These are phyloP conservation scores for Centropus bengalensis DNA, from an alignment of 2,113 vertebrate species.

Conservation along the genomic window DNA sequence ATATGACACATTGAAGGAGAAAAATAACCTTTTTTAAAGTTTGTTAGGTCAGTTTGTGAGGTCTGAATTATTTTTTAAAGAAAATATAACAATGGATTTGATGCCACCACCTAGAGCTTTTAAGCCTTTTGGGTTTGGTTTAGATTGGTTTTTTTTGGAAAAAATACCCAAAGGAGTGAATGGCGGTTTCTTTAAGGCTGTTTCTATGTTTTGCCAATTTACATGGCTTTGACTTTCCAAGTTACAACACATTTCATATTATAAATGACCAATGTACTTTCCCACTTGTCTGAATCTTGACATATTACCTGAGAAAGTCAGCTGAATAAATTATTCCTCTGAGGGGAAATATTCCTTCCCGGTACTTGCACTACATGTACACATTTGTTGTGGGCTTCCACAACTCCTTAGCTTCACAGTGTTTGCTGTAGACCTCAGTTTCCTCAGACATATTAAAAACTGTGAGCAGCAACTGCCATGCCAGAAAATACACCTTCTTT, in stretches of 20 bases:
- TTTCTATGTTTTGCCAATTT: not conserved
- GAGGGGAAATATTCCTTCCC: not conserved
- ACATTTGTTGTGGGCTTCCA: not conserved
- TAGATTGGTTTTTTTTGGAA: too few relatives aligned
- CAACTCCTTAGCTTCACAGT: not conserved
- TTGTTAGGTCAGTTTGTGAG: not conserved
- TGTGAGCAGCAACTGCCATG: not conserved
- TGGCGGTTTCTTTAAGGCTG: not conserved
- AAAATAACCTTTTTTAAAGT: not conserved
- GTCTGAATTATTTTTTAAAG: not conserved
- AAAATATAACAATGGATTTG: not conserved
- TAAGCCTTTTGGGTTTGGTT: not conserved
- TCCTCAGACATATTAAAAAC: not conserved
- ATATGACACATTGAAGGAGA: not conserved
- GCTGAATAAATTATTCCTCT: slow-evolving; percentile 35
- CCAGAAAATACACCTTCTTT: not conserved
- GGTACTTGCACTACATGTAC: not conserved
- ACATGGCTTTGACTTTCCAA: slow-evolving; percentile 19
- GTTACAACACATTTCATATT: not conserved
- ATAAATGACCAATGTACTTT: not conserved
- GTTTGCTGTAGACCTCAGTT: not conserved
- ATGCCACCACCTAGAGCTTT: not conserved
- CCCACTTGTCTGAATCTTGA: not conserved
- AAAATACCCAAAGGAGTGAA: not conserved
- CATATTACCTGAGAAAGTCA: slow-evolving; percentile 19